Evolutionary conservation across 23 tunicate genomes (phyloP).

Genomic region (Phallusia fumigata): DNA sequence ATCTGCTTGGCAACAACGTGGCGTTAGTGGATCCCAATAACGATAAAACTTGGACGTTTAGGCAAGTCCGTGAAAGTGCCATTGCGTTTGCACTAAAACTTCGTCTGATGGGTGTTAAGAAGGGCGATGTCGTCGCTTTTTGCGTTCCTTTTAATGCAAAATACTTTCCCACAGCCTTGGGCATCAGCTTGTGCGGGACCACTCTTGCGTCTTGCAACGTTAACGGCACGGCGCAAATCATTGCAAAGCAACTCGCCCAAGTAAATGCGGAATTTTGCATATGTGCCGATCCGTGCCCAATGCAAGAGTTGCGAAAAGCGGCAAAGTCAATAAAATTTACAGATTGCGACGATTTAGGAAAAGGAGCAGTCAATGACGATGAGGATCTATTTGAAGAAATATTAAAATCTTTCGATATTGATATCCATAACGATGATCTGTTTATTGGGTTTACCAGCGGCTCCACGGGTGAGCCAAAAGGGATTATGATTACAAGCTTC

Average conservation of each 20-base stretch:
- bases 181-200: background rate
- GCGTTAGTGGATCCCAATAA: background rate
- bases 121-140: background rate
- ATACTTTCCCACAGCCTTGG: background rate
- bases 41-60: background rate
- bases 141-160: background rate
- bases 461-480: conserved; percentile 11
- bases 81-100: background rate
- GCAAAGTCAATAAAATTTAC: background rate
- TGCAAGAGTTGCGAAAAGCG: background rate
- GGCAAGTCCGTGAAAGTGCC: background rate
- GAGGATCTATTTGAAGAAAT: background rate
- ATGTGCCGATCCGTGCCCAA: background rate
- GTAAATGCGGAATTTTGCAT: background rate
- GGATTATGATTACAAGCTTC: background rate
- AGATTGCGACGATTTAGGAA: background rate
- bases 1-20: background rate
- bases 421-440: background rate
- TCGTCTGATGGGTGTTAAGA: background rate
- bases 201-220: background rate
- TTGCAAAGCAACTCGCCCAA: background rate
- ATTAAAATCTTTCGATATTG: background rate
- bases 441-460: background rate
- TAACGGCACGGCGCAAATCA: background rate
- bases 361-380: background rate